Percentiles rank a stretch among this genome's conserved stretches.
phyloP scores from a whole-genome alignment of 2,888 invertebrate species.

The Desoria tigrina region DNA sequence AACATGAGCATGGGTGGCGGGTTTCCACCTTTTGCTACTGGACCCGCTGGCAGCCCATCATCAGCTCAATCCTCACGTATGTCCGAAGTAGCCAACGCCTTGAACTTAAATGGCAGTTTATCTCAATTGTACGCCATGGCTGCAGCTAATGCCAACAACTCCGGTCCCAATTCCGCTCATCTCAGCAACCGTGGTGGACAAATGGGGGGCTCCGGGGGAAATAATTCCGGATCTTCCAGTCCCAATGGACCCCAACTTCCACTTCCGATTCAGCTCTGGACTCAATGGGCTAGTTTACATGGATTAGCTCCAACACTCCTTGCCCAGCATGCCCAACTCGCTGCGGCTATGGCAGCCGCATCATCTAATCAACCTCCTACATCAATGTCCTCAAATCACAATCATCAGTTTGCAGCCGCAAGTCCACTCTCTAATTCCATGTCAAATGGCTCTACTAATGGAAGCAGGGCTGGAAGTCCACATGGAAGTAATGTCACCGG shows the following conservation, averaged over 20 bases:
- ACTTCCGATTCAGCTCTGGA: constrained; percentile 64
- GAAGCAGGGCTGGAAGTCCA: constrained; percentile 36
- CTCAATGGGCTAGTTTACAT: constrained; percentile 67
- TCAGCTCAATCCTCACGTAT: constrained; percentile 63
- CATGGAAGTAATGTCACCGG: constrained; percentile 39
- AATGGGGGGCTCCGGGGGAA: constrained; percentile 39
- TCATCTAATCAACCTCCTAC: constrained; percentile 26
- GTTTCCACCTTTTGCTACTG: constrained; percentile 48
- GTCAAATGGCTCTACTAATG: constrained; percentile 45
- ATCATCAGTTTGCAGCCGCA: constrained; percentile 30
- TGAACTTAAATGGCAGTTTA: constrained; percentile 50
- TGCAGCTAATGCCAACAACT: constrained; percentile 39
- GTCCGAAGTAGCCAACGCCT: constrained; percentile 57
- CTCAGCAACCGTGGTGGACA: constrained; percentile 40
- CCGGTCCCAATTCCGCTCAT: constrained; percentile 37
- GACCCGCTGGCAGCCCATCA: constrained; percentile 33
- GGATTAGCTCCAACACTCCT: constrained; percentile 63
- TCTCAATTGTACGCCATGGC: constrained; percentile 52
- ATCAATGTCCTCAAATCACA: constrained; percentile 25
- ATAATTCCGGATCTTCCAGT: constrained; percentile 27
- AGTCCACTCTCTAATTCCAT: constrained; percentile 35
- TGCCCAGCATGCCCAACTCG: constrained; percentile 66
- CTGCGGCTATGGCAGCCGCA: constrained; percentile 58
- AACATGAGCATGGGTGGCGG: constrained; percentile 35
- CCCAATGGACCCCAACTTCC: constrained; percentile 45